Conservation (phyloP, 2,888 invertebrate genomes). For the Eilema caniola region DNA sequence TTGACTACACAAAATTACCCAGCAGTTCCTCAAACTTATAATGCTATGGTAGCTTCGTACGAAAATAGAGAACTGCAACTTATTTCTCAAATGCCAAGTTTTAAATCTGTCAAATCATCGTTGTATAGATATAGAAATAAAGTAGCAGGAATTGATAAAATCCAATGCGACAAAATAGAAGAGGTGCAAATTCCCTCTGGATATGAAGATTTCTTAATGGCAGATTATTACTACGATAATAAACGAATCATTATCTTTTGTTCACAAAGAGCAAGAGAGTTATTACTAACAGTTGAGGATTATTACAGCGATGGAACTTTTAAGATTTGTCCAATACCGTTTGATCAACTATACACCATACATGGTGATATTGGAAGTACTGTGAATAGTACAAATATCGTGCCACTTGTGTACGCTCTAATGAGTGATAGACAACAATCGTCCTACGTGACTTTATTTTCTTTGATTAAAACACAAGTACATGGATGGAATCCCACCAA, state of each 20-base stretch:
- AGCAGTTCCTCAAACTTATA: no score
- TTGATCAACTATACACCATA: slow-evolving; percentile 32
- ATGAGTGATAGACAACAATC: slow-evolving; percentile 20
- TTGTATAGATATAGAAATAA: slow-evolving; percentile 11
- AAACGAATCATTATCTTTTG: no score
- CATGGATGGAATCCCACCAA: slow-evolving; percentile 38
- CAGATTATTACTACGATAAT: no score
- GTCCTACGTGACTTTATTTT: slow-evolving; percentile 29
- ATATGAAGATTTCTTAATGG: slow-evolving; percentile 9
- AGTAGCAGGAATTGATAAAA: slow-evolving; percentile 17
- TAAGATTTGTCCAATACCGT: slow-evolving; percentile 29
- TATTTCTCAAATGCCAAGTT: not conserved
- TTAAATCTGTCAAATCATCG: slow-evolving; percentile 13
- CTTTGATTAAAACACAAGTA: slow-evolving; percentile 32
- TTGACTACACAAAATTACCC: no score
- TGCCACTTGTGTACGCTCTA: no score
- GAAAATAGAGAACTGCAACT: not conserved
- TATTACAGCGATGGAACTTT: slow-evolving; percentile 25
- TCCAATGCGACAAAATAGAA: slow-evolving; percentile 20
- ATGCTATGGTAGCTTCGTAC: not conserved
- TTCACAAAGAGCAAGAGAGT: no score
- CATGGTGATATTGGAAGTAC: slow-evolving; percentile 37
- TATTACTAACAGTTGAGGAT: no score
- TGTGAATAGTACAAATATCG: no score
- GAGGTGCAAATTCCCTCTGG: slow-evolving; percentile 20